phyloP scores from a whole-genome alignment of 2,888 invertebrate species.

The Pseudoips prasinana region DNA sequence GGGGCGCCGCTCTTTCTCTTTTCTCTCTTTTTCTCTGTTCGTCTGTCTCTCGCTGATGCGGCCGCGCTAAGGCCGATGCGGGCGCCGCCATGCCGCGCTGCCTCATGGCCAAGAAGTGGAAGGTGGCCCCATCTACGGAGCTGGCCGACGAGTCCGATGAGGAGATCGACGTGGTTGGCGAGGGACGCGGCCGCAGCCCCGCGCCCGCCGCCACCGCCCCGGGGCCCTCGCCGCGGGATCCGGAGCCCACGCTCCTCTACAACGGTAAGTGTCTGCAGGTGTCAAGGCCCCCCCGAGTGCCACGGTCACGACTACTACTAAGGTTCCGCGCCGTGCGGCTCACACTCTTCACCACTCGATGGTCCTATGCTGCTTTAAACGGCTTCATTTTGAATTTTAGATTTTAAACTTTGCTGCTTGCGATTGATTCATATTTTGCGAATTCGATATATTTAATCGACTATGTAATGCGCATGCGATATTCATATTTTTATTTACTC shows the following conservation, averaged over 20 bases:
- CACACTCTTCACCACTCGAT: neutral
- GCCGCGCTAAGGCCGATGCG: constrained; percentile 80
- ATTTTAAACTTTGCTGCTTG: constrained; percentile 41
- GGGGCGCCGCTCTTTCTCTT: constrained; percentile 80
- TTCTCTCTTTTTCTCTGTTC: constrained; percentile 79
- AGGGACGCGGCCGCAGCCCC: constrained; percentile 83
- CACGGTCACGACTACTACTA: constrained; percentile 20
- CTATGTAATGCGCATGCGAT: constrained; percentile 54
- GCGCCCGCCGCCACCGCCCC: constrained; percentile 83
- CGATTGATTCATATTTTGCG: constrained; percentile 57
- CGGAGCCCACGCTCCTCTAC: constrained; percentile 88
- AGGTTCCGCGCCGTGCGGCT: constrained; percentile 15
- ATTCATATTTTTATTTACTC: constrained; percentile 21
- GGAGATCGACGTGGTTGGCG: constrained; percentile 94
- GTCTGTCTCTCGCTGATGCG: constrained; percentile 78
- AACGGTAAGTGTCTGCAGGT: constrained; percentile 83
- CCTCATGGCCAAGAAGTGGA: constrained; percentile 98
- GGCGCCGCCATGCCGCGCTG: constrained; percentile 93
- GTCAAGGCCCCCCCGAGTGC: constrained; percentile 14
- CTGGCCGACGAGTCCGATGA: constrained; percentile 86
- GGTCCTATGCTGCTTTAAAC: too few species aligned
- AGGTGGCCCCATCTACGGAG: constrained; percentile 84
- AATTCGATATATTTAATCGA: constrained; percentile 41
- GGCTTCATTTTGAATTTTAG: constrained; percentile 1
- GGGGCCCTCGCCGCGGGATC: constrained; percentile 86